Percentiles rank a stretch among this genome's conserved stretches.
These are phyloP conservation scores for Oryctes rhinoceros DNA, from an alignment of 1,140 invertebrate genomes.

Conservation along the genomic window DNA sequence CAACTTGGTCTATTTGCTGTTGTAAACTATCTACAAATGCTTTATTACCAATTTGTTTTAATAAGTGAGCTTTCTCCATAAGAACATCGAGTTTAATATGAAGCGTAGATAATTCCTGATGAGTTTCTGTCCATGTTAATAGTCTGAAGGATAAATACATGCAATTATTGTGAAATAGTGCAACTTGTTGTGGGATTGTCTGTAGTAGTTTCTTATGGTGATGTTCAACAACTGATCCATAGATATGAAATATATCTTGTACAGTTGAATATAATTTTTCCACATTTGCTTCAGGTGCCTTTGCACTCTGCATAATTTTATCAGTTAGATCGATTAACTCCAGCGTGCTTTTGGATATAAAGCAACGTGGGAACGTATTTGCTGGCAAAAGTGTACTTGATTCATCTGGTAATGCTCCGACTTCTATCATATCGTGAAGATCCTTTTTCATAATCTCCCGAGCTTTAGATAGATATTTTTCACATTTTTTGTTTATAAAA, in stretches of 20 bases:
- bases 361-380: slow-evolving; percentile 63
- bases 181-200: slow-evolving; percentile 86
- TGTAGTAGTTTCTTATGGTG: slow-evolving; percentile 81
- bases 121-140: slow-evolving; percentile 63
- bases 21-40: slow-evolving; percentile 58
- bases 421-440: slow-evolving; percentile 77
- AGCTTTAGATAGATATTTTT: slow-evolving; percentile 75
- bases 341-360: slow-evolving; percentile 66
- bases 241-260: slow-evolving; percentile 80
- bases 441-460: slow-evolving; percentile 81
- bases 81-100: slow-evolving; percentile 42
- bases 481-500: slow-evolving; percentile 81
- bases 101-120: not conserved
- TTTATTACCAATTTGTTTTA: slow-evolving; percentile 64
- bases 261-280: slow-evolving; percentile 62
- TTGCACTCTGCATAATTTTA: slow-evolving; percentile 76
- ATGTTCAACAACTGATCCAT: slow-evolving; percentile 78
- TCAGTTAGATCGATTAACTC: slow-evolving; percentile 77
- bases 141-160: slow-evolving; percentile 85
- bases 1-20: slow-evolving; percentile 56
- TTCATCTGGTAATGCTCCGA: slow-evolving; percentile 60
- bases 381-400: slow-evolving; percentile 44
- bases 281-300: slow-evolving; percentile 59
- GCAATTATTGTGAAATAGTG: slow-evolving; percentile 93
- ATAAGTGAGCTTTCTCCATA: slow-evolving; percentile 54